Conservation (phyloP, 1,140 invertebrate species). For the Antheraea mylitta region DNA sequence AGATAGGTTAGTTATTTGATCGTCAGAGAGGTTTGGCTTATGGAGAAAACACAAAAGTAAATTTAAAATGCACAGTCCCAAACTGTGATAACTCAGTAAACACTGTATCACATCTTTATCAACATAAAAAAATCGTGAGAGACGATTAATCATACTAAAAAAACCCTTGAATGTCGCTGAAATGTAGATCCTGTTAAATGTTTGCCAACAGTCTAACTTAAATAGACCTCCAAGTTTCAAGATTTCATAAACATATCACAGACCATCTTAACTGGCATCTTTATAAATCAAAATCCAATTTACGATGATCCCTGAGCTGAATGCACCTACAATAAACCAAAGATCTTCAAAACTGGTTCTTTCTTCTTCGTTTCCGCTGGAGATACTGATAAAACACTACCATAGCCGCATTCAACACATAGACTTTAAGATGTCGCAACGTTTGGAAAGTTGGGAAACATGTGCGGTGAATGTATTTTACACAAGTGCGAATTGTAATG, state of each 20-base stretch:
- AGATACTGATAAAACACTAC: constrained; percentile 47
- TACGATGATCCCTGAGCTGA: background rate
- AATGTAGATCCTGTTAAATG: constrained; percentile 9
- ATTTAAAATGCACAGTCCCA: too few species aligned
- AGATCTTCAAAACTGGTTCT: background rate
- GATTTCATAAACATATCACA: background rate
- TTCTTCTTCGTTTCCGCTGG: constrained; percentile 45
- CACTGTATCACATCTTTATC: background rate
- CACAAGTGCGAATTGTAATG: background rate
- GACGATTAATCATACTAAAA: background rate
- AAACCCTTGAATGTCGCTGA: background rate
- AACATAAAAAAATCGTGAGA: background rate
- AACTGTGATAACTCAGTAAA: too few species aligned
- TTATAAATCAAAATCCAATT: background rate
- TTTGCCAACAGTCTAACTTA: constrained; percentile 1
- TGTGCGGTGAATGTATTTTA: constrained; percentile 2
- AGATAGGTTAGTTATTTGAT: too few species aligned
- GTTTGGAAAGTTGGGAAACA: background rate
- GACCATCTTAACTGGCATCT: background rate
- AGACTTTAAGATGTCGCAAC: background rate
- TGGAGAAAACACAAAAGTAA: too few species aligned
- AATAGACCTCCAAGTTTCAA: background rate
- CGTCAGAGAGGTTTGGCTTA: too few species aligned
- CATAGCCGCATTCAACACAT: constrained; percentile 37
- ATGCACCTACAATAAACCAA: background rate